A percentile compares a stretch with the other conserved stretches of the same genome.
These are phyloP conservation scores for Platalea minor DNA, from an alignment of 2,797 vertebrate genomes.

Conservation along the genomic window DNA sequence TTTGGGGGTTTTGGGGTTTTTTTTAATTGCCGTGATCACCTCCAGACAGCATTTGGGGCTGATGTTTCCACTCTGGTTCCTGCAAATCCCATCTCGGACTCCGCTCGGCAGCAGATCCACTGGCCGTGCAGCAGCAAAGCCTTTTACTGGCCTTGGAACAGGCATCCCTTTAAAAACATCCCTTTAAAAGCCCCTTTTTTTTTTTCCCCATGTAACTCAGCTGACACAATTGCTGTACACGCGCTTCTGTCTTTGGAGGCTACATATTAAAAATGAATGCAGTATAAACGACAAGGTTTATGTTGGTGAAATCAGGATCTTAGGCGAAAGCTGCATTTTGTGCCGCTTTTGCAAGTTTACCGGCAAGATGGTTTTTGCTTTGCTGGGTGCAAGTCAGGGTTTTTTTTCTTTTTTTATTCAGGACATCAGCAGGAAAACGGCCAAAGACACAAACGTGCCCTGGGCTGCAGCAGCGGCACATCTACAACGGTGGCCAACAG, in stretches of 20 bases:
- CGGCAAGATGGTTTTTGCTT: not conserved
- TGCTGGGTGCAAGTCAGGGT: not conserved
- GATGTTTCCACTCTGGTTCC: not conserved
- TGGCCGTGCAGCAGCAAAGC: not conserved
- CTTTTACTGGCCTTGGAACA: not conserved
- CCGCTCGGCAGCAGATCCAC: not conserved
- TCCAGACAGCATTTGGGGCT: not conserved
- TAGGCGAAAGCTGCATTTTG: not conserved
- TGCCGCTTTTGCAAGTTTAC: not conserved
- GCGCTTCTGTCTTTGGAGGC: not conserved
- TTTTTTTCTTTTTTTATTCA: not conserved
- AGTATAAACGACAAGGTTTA: not conserved
- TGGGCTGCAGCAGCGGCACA: fast-evolving
- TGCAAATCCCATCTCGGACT: not conserved
- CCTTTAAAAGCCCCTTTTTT: not conserved
- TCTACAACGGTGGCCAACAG: fast-evolving
- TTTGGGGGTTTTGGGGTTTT: no score
- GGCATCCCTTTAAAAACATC: not conserved
- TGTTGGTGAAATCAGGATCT: not conserved
- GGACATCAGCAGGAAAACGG: not conserved
- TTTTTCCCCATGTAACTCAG: not conserved
- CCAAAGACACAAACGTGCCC: not conserved
- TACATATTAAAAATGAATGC: not conserved
- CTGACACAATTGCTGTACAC: not conserved
- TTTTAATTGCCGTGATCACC: not conserved